Percentiles rank a stretch among this genome's conserved stretches.
Evolutionary conservation across 2,113 vertebrate species (phyloP).

Genomic region (Genyomyrus donnyi): DNA sequence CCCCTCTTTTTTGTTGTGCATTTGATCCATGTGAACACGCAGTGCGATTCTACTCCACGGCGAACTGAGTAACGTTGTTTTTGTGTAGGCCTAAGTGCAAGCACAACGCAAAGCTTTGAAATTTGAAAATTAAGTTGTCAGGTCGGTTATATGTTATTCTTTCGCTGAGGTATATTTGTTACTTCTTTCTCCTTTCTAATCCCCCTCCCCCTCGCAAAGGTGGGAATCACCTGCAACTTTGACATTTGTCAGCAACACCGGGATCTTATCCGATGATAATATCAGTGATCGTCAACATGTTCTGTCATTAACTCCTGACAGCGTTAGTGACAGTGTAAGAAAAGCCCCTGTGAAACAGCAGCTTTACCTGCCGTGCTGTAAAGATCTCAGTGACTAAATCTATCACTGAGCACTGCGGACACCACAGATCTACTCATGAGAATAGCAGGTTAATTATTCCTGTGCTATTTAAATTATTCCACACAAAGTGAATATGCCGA

Average conservation of each 20-base stretch:
- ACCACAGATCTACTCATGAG: not conserved
- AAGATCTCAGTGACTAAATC: not conserved
- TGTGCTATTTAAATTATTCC: not conserved
- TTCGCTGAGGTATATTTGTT: not conserved
- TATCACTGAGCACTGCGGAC: not conserved
- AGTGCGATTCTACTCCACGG: not conserved
- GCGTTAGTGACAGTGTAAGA: not conserved
- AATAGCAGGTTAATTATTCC: not conserved
- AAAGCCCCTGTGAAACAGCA: too few relatives aligned
- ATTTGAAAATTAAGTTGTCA: not conserved
- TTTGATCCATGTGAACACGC: not conserved
- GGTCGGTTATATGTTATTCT: not conserved
- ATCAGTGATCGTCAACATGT: slow-evolving; percentile 10
- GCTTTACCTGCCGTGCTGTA: not conserved
- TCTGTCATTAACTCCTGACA: not conserved
- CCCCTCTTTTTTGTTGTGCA: not conserved
- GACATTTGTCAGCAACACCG: slow-evolving; percentile 14
- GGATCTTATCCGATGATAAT: not conserved
- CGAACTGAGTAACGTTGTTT: not conserved
- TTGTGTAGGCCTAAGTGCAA: not conserved
- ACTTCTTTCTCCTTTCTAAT: not conserved
- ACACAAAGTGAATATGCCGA: not conserved
- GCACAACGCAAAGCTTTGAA: not conserved
- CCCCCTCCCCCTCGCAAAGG: not conserved
- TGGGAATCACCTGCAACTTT: not conserved